Evolutionary conservation across 2,888 invertebrate genomes (phyloP).

Genomic region (Lasius platythorax): DNA sequence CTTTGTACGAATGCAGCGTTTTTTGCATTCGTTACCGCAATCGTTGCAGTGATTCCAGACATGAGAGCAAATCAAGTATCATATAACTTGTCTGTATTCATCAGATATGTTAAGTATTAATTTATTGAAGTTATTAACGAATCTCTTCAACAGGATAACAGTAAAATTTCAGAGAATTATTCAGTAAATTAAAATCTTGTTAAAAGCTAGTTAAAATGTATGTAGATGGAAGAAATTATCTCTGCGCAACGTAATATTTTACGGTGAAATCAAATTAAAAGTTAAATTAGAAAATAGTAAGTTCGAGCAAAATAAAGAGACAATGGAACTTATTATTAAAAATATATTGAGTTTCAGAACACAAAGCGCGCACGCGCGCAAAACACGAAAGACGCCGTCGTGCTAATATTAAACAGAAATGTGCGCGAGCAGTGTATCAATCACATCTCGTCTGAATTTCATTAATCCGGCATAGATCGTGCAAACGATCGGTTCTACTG

Average conservation of each 20-base stretch:
- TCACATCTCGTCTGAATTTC: slow-evolving; percentile 25
- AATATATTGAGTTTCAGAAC: neutral
- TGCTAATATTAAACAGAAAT: neutral
- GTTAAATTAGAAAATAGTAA: slow-evolving; percentile 11
- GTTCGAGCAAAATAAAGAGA: neutral
- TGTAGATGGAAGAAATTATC: neutral
- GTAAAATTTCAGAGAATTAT: neutral
- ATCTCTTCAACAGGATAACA: neutral
- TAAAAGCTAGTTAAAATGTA: neutral
- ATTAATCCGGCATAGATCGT: slow-evolving; percentile 19
- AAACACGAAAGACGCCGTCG: neutral
- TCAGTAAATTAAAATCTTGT: neutral
- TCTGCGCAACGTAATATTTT: neutral
- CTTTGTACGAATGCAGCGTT: neutral
- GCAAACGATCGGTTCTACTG: slow-evolving; percentile 18
- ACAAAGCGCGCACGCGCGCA: neutral
- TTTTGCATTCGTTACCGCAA: slow-evolving; percentile 11
- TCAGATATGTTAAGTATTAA: neutral
- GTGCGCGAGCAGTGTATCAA: neutral
- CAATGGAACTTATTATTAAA: neutral
- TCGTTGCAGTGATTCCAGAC: slow-evolving; percentile 7
- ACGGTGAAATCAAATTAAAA: slow-evolving; percentile 7
- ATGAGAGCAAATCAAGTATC: neutral
- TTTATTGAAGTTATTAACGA: neutral
- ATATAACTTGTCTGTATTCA: neutral